Percentiles rank a stretch among this genome's conserved stretches.
Evolutionary conservation across 2,797 vertebrate species (phyloP).

Genomic region (Catharus ustulatus): DNA sequence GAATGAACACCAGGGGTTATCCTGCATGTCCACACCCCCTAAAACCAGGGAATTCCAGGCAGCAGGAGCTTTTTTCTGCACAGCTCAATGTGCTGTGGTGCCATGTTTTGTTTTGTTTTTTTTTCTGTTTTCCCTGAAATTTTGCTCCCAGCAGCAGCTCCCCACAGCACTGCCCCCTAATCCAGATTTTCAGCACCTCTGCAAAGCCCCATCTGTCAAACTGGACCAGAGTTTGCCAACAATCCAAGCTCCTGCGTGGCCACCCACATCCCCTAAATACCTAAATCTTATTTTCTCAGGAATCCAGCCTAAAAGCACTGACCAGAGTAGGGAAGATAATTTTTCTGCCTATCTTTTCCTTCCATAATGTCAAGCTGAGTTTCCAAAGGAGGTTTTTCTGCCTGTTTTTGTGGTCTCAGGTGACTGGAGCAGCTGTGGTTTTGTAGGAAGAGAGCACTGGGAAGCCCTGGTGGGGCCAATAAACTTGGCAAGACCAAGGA

Average conservation of each 20-base stretch:
- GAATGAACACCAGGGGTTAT: not conserved
- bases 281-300: not conserved
- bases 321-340: not conserved
- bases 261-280: not conserved
- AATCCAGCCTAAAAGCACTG: not conserved
- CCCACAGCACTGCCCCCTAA: not conserved
- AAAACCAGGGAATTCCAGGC: not conserved
- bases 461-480: constrained; percentile 18
- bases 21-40: not conserved
- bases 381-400: constrained; percentile 13
- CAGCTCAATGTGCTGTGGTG: fast-evolving
- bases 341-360: not conserved
- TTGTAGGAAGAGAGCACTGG: constrained; percentile 20
- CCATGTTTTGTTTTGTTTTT: not conserved
- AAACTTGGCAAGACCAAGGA: constrained; percentile 31
- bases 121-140: not conserved
- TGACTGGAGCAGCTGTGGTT: constrained; percentile 44
- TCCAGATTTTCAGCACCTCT: not conserved
- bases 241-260: not conserved
- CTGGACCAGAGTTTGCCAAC: not conserved
- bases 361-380: not conserved
- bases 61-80: not conserved
- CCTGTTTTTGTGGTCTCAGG: not conserved
- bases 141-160: not conserved
- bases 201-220: not conserved